phyloP scores from a whole-genome alignment of 2,113 vertebrate species.

The Gymnorhina tibicen region DNA sequence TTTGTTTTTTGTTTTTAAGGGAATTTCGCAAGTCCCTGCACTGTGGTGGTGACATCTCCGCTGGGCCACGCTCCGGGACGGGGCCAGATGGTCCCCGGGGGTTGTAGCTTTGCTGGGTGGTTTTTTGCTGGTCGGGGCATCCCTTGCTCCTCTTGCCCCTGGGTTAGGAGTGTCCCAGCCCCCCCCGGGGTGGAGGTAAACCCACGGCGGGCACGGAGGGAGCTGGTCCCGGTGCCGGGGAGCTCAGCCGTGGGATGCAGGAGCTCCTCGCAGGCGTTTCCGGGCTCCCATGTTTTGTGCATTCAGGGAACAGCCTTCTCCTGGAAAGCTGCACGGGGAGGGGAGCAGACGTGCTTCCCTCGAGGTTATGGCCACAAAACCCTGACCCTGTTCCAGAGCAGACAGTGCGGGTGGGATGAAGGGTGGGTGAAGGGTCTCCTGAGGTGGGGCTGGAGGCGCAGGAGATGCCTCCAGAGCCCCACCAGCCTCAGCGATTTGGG shows the following conservation, averaged over 20 bases:
- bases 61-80: background rate
- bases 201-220: accelerated
- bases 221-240: accelerated
- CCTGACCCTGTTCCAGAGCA: background rate
- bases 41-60: background rate
- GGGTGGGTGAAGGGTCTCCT: background rate
- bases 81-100: accelerated
- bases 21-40: background rate
- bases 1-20: background rate
- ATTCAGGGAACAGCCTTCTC: background rate
- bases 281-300: background rate
- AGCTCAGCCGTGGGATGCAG: accelerated
- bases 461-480: background rate
- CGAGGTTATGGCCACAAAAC: background rate
- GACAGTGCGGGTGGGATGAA: accelerated
- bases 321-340: background rate
- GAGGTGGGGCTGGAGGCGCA: background rate
- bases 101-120: background rate
- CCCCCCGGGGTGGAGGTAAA: background rate
- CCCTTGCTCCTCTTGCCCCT: background rate
- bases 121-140: constrained; percentile 47
- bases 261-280: accelerated
- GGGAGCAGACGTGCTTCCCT: background rate
- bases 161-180: background rate
- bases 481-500: background rate